Conservation (phyloP, 2,888 invertebrate genomes). For the Pollenia angustigena region DNA sequence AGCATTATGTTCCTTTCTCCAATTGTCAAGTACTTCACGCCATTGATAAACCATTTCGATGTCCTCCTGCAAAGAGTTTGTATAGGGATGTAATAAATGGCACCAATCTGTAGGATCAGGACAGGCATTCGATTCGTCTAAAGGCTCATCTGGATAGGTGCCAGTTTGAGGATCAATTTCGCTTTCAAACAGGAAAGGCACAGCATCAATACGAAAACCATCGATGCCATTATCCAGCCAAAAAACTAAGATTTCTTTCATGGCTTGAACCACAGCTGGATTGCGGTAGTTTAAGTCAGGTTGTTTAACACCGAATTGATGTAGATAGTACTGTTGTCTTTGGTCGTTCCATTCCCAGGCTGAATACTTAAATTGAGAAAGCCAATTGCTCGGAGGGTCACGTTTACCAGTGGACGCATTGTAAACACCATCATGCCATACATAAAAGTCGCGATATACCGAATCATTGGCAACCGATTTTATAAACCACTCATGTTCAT, state of each 20-base stretch:
- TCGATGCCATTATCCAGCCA: constrained; percentile 92
- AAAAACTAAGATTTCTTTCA: constrained; percentile 84
- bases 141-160: constrained; percentile 85
- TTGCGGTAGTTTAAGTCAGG: constrained; percentile 88
- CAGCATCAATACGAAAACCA: constrained; percentile 90
- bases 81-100: constrained; percentile 86
- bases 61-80: constrained; percentile 86
- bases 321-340: constrained; percentile 87
- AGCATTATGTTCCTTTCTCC: constrained; percentile 79
- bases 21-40: constrained; percentile 85
- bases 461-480: constrained; percentile 87
- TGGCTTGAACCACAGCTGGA: constrained; percentile 83
- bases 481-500: constrained; percentile 93
- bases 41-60: constrained; percentile 86
- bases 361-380: constrained; percentile 82
- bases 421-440: constrained; percentile 86
- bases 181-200: constrained; percentile 84
- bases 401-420: constrained; percentile 79
- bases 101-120: constrained; percentile 85
- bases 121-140: constrained; percentile 84
- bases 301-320: constrained; percentile 87
- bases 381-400: constrained; percentile 91
- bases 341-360: constrained; percentile 89
- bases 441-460: constrained; percentile 89
- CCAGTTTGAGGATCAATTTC: constrained; percentile 78